Percentiles rank a stretch among this genome's conserved stretches.
phyloP scores from a whole-genome alignment of 2,797 vertebrate genomes.

The Acropternis orthonyx region DNA sequence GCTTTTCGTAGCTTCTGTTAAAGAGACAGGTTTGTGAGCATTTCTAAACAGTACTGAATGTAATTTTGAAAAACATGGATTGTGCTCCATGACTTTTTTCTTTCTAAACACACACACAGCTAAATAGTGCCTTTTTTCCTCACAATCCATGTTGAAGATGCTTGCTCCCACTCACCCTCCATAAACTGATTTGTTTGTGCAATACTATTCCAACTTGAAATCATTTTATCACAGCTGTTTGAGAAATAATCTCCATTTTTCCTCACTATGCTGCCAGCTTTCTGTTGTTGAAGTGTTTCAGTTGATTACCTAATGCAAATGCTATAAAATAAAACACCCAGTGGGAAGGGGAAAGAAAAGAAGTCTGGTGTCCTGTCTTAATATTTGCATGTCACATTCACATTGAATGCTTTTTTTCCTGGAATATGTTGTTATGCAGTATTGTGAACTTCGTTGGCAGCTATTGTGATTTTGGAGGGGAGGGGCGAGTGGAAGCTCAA shows the following conservation, averaged over 20 bases:
- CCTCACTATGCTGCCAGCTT: conserved; percentile 70
- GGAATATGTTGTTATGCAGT: neutral
- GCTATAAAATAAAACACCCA: conserved; percentile 75
- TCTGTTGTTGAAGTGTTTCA: conserved; percentile 76
- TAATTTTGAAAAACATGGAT: conserved; percentile 73
- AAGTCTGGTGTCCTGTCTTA: conserved; percentile 69
- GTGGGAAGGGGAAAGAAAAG: conserved; percentile 67
- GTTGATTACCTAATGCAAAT: conserved; percentile 77
- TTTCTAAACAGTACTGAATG: conserved; percentile 67
- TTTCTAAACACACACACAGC: conserved; percentile 64
- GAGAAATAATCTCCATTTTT: conserved; percentile 67
- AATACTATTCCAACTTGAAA: conserved; percentile 71
- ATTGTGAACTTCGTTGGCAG: neutral
- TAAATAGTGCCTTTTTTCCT: conserved; percentile 76
- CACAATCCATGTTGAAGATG: conserved; percentile 70
- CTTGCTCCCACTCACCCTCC: conserved; percentile 23
- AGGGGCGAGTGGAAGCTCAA: neutral
- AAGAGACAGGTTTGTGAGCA: conserved; percentile 57
- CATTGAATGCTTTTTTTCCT: neutral
- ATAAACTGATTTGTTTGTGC: conserved; percentile 66
- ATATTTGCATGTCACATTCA: conserved; percentile 45
- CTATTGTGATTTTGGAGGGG: neutral
- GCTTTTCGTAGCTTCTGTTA: conserved; percentile 46
- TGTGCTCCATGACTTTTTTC: conserved; percentile 64
- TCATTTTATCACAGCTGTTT: conserved; percentile 74